Base-by-base conservation (phyloP, 2,113 vertebrate species). In the Mesoclemmys tuberculata region DNA sequence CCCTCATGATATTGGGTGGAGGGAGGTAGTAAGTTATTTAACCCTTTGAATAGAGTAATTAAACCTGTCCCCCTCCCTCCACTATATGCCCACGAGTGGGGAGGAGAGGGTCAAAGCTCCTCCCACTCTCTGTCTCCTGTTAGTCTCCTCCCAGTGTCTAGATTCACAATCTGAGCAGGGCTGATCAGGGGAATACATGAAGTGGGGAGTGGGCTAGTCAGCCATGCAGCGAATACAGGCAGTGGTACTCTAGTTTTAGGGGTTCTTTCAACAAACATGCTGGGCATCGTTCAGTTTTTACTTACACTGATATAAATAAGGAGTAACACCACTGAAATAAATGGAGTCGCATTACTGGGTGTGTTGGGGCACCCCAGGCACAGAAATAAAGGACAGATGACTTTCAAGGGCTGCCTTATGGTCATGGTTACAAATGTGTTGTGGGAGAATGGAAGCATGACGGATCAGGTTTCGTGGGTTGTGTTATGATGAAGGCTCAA, bases 341-440 rank as follows among this genome's bases (percentile, higher is more conserved):
- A 12, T 8, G 38, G 44, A 83, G 58, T 55, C 31, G 64, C 18
- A 4, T 52, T 61, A n/a, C 77, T 7, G 9, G 16, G 2, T 54
- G 24, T 5, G 5, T 27, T 46, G 41, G 24, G 38, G 22, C 41
- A 77, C 6, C 22, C 7, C 12, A 44, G 74, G 74, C 22, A 26
- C 24, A 14, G 38, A 19, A 29, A 21, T 79, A 74, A 35, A 86
- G 46, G 49, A 18, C 0, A 46, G 3, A 46, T 7, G 79, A 4
- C 71, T 80, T 79, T 13, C 61, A 19, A 80, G 74, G 61, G 81
- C 19, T 26, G 7, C 24, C 2, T 46, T 46, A 82, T n/a, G 48
- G 41, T 22, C 46, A 19, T 0, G 35, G 27, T 0, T 1, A 89
- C 19, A 56, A 77, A 68, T 0, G 3, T 77, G 24, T 5, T n/a